Evolutionary conservation across 2,888 invertebrate genomes (phyloP).

Genomic region (Cancer borealis): DNA sequence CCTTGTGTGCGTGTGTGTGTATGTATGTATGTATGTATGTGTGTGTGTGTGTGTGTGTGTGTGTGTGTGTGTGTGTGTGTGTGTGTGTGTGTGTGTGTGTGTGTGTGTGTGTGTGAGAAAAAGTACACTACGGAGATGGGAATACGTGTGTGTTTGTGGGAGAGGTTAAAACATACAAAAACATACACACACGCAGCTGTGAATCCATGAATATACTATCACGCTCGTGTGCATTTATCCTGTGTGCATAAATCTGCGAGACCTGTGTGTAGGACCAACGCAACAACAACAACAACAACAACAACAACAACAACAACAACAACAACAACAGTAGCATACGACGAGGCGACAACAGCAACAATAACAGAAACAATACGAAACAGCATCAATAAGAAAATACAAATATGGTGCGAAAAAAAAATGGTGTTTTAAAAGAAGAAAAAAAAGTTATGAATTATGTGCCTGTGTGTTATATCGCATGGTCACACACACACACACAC

Average conservation of each 20-base stretch:
- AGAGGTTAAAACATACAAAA: neutral
- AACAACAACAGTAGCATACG: neutral
- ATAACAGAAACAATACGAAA: neutral
- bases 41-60: slow-evolving; percentile 10
- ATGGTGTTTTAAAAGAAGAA: neutral
- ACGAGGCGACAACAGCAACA: neutral
- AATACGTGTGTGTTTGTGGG: too few relatives aligned
- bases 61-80: slow-evolving; percentile 26
- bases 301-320: neutral
- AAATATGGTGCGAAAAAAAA: neutral
- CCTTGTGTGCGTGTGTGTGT: slow-evolving; percentile 7
- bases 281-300: neutral
- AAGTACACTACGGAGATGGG: neutral
- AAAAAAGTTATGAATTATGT: too few relatives aligned
- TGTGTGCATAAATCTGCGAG: neutral
- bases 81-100: slow-evolving; percentile 24
- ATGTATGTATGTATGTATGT: slow-evolving; percentile 31
- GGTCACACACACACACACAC: too few relatives aligned
- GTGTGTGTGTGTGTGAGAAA: neutral
- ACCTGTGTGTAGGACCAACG: neutral
- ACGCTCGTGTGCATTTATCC: neutral
- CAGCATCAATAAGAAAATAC: neutral
- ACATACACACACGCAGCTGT: neutral
- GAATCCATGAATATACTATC: slow-evolving; percentile 7
- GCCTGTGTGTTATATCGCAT: too few relatives aligned